A percentile compares a stretch with the other conserved stretches of the same genome.
Evolutionary conservation across 64 coral and sea anemone genomes (phyloP).

Genomic region (Montipora cactus): DNA sequence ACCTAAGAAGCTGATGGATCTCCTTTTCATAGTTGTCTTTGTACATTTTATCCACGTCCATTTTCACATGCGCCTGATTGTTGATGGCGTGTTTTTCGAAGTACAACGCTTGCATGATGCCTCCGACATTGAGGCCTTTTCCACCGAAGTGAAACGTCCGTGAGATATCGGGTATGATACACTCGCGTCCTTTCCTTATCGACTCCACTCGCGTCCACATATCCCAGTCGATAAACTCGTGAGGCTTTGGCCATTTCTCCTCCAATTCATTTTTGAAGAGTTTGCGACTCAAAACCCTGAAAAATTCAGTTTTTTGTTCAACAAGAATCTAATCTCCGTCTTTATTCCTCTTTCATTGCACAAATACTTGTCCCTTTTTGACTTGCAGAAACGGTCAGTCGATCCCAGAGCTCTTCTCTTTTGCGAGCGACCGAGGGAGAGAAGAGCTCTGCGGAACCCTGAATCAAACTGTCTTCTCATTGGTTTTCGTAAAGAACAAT

Average conservation of each 20-base stretch:
- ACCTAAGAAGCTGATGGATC: slow-evolving; percentile 79
- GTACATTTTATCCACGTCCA: slow-evolving; percentile 78
- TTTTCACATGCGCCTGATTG: slow-evolving; percentile 60
- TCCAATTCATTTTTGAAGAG: slow-evolving; percentile 93
- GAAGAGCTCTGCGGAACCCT: too few relatives aligned
- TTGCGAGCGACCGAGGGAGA: too few relatives aligned
- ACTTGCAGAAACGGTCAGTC: too few relatives aligned
- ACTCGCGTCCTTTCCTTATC: slow-evolving; percentile 84
- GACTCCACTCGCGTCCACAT: slow-evolving; percentile 80
- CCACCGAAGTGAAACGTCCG: slow-evolving; percentile 96
- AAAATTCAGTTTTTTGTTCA: not conserved
- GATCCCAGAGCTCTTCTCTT: too few relatives aligned
- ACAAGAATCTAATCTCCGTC: too few relatives aligned
- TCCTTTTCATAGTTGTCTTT: slow-evolving; percentile 94
- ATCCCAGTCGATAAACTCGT: slow-evolving; percentile 93
- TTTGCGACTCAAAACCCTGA: slow-evolving; percentile 86
- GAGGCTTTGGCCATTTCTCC: slow-evolving; percentile 87
- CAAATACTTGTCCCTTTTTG: too few relatives aligned
- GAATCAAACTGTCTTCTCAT: too few relatives aligned
- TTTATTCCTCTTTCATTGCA: too few relatives aligned
- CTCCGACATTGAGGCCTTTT: slow-evolving; percentile 75
- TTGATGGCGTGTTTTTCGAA: slow-evolving; percentile 90
- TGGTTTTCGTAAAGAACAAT: too few relatives aligned
- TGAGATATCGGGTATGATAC: slow-evolving; percentile 94
- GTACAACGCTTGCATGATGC: slow-evolving; percentile 84